Evolutionary conservation across 2,888 invertebrate species (phyloP), one percentile per base, ranked within the genome.

Genomic region (Tenthredo notha): DNA sequence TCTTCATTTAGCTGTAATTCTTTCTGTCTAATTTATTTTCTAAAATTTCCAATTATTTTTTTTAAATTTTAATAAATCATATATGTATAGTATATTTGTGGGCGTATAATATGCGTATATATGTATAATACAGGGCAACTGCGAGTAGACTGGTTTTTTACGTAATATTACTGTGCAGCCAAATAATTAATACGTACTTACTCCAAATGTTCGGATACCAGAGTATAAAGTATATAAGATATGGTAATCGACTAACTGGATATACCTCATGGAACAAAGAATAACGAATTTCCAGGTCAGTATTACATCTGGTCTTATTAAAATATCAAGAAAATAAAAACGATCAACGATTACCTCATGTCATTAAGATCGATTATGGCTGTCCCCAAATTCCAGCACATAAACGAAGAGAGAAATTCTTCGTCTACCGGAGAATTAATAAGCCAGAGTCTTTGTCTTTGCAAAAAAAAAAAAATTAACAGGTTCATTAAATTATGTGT

Each of bases 101-200:
- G 54, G 77, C 54, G 50, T 77, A 21, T 77, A 21, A 21, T 47
- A 77, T 29, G n/a, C n/a, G n/a, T n/a, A n/a, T n/a, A n/a, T n/a
- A n/a, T n/a, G 25, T 54, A 54, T 77, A 54, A 47, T 77, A 77
- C 29, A 29, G 18, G 54, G 67, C 67, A n/a, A 67, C 18, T 25
- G 40, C 67, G 67, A 47, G 82, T 18, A 12, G 67, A 83, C 82
- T 54, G 82, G 82, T 83, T 83, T 83, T 83, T 83, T 67, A 33
- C 47, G 83, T 70, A 83, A 65, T 33, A 33, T 33, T 18, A 67
- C 25, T 18, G 47, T 67, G 47, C 47, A 47, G 47, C 67, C 47
- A 67, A 83, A 83, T 70, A 65, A 67, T 83, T 67, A 67, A 83
- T 67, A 83, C 83, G 29, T 37, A 70, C 29, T 37, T 40, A 80